Conservation (phyloP, 2,888 invertebrate species). For the Nineta flava region DNA sequence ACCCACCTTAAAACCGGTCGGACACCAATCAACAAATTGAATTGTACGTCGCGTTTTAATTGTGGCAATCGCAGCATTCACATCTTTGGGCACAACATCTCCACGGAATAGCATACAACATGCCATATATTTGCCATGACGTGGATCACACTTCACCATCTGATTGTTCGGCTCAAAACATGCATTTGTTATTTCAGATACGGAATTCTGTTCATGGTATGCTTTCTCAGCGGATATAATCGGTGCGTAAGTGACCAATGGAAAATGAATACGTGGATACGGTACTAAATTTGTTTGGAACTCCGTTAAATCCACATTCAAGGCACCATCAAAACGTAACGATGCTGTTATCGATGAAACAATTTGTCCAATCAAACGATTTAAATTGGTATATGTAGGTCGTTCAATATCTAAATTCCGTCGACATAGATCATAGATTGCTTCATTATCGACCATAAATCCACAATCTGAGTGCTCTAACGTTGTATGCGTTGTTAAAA, state of each 20-base stretch:
- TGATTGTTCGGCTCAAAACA: slow-evolving; percentile 47
- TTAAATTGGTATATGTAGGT: slow-evolving; percentile 45
- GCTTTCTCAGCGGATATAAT: slow-evolving; percentile 39
- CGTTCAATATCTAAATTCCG: slow-evolving; percentile 40
- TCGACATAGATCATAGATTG: slow-evolving; percentile 35
- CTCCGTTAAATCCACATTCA: slow-evolving; percentile 40
- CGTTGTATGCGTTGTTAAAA: slow-evolving; percentile 42
- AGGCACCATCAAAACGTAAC: slow-evolving; percentile 38
- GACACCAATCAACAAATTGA: slow-evolving; percentile 22
- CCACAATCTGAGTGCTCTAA: slow-evolving; percentile 41
- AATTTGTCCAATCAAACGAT: slow-evolving; percentile 36
- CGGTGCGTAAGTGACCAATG: slow-evolving; percentile 35
- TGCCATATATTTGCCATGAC: slow-evolving; percentile 35
- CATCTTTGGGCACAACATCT: slow-evolving; percentile 26
- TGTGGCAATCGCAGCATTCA: slow-evolving; percentile 34
- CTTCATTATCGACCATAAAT: slow-evolving; percentile 33
- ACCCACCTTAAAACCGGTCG: too few relatives aligned
- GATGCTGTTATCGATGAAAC: slow-evolving; percentile 41
- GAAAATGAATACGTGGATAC: slow-evolving; percentile 43
- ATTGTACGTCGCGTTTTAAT: slow-evolving; percentile 36
- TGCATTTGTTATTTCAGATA: slow-evolving; percentile 40
- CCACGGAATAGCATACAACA: slow-evolving; percentile 33
- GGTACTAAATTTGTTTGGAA: slow-evolving; percentile 39
- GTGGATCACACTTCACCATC: slow-evolving; percentile 38
- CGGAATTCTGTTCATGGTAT: slow-evolving; percentile 35